phyloP scores from a whole-genome alignment of 2,888 invertebrate genomes.

The Eupithecia dodoneata region DNA sequence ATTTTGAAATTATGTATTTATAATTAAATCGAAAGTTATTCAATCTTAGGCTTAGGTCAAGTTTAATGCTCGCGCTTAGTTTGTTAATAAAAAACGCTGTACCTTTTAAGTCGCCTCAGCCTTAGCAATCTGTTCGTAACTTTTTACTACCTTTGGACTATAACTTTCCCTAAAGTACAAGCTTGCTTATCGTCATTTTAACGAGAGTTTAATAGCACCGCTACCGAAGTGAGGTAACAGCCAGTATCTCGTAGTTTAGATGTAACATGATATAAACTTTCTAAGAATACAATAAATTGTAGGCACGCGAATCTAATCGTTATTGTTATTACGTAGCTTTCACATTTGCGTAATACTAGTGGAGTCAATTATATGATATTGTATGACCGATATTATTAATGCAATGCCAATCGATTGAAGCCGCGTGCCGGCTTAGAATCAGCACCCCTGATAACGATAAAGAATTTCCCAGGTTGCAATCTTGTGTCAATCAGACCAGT shows the following conservation, averaged over 20 bases:
- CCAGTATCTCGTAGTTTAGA: neutral
- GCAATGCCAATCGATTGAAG: too few relatives aligned
- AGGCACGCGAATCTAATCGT: conserved; percentile 28
- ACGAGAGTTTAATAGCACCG: neutral
- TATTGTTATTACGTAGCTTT: conserved; percentile 31
- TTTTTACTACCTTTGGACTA: neutral
- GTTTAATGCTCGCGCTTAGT: neutral
- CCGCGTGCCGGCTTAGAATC: too few relatives aligned
- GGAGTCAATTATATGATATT: neutral
- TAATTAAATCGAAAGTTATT: too few relatives aligned
- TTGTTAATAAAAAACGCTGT: neutral
- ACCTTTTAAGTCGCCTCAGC: neutral
- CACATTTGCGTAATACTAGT: conserved; percentile 16
- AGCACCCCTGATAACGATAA: too few relatives aligned
- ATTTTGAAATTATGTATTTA: too few relatives aligned
- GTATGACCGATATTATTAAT: neutral
- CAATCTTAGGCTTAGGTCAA: too few relatives aligned
- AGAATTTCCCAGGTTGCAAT: too few relatives aligned
- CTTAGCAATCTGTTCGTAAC: neutral
- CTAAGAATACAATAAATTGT: conserved; percentile 26
- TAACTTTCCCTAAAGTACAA: neutral
- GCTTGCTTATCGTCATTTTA: neutral
- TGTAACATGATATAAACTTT: conserved; percentile 22
- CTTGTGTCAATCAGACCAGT: too few relatives aligned
- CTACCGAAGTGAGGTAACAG: neutral